Conservation (phyloP, 1,140 invertebrate species). For the Diachasmimorpha longicaudata region DNA sequence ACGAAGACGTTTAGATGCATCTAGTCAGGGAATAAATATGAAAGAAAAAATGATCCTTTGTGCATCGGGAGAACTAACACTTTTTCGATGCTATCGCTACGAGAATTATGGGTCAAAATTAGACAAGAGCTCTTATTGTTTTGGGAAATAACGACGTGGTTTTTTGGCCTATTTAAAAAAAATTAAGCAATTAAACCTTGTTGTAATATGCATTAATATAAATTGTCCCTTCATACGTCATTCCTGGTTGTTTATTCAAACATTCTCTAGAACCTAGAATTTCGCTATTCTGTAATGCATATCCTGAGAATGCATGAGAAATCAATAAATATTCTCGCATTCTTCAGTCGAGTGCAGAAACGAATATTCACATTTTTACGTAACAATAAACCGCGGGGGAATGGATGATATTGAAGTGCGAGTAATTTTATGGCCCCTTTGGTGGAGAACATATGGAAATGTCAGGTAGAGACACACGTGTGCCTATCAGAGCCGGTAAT, state of each 20-base stretch:
- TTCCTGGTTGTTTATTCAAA: no score
- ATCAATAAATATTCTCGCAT: background rate
- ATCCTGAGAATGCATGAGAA: background rate
- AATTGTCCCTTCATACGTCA: no score
- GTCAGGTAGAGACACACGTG: background rate
- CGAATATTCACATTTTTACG: background rate
- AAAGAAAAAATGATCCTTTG: background rate
- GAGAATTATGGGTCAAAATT: background rate
- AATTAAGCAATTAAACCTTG: no score
- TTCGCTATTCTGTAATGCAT: no score
- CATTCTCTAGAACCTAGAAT: no score
- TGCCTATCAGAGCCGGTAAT: background rate
- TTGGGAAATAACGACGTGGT: background rate
- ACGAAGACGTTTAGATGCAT: background rate
- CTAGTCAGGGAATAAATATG: background rate
- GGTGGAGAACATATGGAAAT: background rate
- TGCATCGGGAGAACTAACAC: background rate
- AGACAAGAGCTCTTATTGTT: background rate
- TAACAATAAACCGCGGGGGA: background rate
- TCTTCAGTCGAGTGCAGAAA: background rate
- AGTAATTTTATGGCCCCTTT: background rate
- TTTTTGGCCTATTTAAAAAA: no score
- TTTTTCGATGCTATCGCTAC: background rate
- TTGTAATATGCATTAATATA: no score
- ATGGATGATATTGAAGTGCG: background rate